Evolutionary conservation across 2,797 vertebrate genomes (phyloP).

Genomic region (Adelosebastes latens): DNA sequence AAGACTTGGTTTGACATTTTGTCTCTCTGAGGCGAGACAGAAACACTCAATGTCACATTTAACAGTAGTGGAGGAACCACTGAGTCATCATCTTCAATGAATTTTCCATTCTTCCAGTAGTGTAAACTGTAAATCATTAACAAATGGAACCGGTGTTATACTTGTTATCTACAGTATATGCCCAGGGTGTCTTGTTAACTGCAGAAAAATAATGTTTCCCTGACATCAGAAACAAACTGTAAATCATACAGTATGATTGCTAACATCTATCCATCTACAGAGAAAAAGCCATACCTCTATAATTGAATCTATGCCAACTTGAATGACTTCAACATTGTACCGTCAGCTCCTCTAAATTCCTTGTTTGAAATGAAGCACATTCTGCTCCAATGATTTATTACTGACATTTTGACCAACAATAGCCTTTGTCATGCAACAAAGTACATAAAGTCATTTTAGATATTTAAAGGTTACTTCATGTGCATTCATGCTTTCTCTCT

Average conservation of each 20-base stretch:
- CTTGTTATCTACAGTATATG: conserved; percentile 15
- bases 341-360: neutral
- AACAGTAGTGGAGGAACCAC: neutral
- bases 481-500: neutral
- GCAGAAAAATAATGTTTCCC: neutral
- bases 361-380: neutral
- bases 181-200: neutral
- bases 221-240: neutral
- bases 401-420: neutral
- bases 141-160: conserved; percentile 15
- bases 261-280: neutral
- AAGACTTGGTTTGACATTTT: neutral
- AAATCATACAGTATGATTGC: neutral
- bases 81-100: conserved; percentile 41
- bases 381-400: neutral
- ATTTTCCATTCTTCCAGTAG: conserved; percentile 36
- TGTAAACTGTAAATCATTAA: conserved; percentile 57
- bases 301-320: neutral
- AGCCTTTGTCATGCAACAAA: neutral
- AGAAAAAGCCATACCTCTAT: neutral
- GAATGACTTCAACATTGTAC: too few species aligned
- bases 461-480: neutral
- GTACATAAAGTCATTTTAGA: neutral
- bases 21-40: neutral
- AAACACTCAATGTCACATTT: conserved; percentile 4